Base-by-base conservation (phyloP, 2,888 invertebrate genomes). In the Trichopoda pennipes region DNA sequence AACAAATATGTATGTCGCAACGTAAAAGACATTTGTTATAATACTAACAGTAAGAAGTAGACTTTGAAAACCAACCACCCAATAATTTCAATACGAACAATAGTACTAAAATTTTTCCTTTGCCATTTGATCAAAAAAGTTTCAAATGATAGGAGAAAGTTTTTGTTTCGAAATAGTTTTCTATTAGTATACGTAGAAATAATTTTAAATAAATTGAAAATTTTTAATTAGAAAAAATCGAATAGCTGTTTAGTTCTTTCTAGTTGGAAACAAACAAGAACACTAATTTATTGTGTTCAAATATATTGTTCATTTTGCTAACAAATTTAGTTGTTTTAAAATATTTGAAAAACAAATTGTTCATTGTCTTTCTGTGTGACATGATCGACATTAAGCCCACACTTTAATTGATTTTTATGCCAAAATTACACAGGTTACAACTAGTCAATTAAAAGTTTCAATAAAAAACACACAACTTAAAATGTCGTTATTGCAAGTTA, bases 301-400 rank as follows among this genome's bases (percentile, higher is more conserved):
- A 32, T 12, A 64, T 28, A 21, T 28, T 16, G 47, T 51, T 12
- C 38, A 12, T 38, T 66, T 16, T 17, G 49, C 4, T 35, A 17
- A n/a, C 23, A 17, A 23, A 16, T 9, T n/a, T 1, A 60, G 28
- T 17, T 60, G 58, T 38, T 61, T 17, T 38, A 38, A 16, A 19
- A 63, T 55, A 55, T 55, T 53, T 19, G 42, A 38, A 1, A 38
- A 7, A 28, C 28, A 44, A 56, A 1, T 16, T 9, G 2, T 69
- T 58, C 7, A 14, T 35, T 44, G 16, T 69, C 10, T 21, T 61
- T 23, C 55, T 49, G 19, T 56, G 32, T 35, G 44, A 55, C n/a
- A 53, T 44, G 38, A 21, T 21, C 21, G 72, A 53, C 47, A 66
- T 14, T 72, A 60, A 78, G 72, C 55, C 55, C 16, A 23, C 42